These are phyloP conservation scores for Drosophila hamatofila DNA, from an alignment of 2,888 invertebrate genomes.

Conservation along the genomic window DNA sequence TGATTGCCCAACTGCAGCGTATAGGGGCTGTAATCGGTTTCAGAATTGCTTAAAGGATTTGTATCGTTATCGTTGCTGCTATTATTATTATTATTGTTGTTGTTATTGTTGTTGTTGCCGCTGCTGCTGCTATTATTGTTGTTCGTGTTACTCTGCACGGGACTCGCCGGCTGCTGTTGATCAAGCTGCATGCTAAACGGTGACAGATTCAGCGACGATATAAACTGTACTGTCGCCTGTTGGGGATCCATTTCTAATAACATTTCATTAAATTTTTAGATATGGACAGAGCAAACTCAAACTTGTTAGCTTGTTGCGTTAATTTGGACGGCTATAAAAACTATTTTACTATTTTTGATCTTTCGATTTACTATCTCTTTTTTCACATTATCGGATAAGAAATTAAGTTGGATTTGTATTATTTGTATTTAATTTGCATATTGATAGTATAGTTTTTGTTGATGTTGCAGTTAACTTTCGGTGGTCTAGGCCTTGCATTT, in stretches of 20 bases:
- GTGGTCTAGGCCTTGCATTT: constrained; percentile 72
- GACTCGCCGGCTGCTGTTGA: constrained; percentile 87
- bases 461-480: constrained; percentile 53
- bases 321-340: constrained; percentile 19
- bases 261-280: constrained; percentile 85
- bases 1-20: constrained; percentile 74
- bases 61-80: constrained; percentile 74
- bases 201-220: constrained; percentile 95
- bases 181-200: constrained; percentile 92
- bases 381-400: neutral
- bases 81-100: constrained; percentile 55
- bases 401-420: neutral
- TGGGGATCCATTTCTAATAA: constrained; percentile 95
- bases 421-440: constrained; percentile 37
- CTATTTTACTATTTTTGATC: constrained; percentile 22
- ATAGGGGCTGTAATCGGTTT: constrained; percentile 79
- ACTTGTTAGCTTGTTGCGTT: constrained; percentile 3
- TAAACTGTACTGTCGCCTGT: constrained; percentile 92
- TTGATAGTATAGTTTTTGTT: constrained; percentile 12
- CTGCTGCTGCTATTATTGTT: constrained; percentile 51
- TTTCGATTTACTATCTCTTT: constrained; percentile 1
- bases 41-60: constrained; percentile 66
- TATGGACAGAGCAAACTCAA: constrained; percentile 20
- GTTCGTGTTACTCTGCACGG: constrained; percentile 78
- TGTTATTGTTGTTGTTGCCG: constrained; percentile 54